Conservation (phyloP, 2,888 invertebrate species). For the Machimus rusticus region DNA sequence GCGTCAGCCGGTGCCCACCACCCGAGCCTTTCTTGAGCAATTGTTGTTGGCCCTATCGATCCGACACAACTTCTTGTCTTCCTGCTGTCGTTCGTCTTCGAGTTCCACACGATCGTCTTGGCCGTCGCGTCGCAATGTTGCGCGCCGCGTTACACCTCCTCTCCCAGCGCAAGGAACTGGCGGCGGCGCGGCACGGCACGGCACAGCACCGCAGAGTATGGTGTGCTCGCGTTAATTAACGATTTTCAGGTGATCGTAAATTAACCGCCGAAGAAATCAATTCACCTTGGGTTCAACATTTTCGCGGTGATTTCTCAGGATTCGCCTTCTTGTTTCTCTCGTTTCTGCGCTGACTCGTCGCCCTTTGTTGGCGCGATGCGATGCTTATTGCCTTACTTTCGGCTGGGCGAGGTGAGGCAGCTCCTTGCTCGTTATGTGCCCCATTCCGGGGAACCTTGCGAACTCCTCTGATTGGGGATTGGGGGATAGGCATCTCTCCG, state of each 20-base stretch:
- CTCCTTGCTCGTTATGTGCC: conserved; percentile 1
- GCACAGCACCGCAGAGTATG: conserved; percentile 7
- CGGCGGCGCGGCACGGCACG: too few species aligned
- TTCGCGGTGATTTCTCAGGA: conserved; percentile 44
- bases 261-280: conserved; percentile 47
- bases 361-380: neutral
- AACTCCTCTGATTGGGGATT: conserved; percentile 1
- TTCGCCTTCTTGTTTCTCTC: neutral
- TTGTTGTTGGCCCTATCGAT: conserved; percentile 33
- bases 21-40: neutral
- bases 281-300: conserved; percentile 47
- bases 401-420: neutral
- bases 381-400: neutral
- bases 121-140: neutral
- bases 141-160: conserved; percentile 39
- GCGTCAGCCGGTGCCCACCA: conserved; percentile 30
- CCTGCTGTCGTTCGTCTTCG: conserved; percentile 34
- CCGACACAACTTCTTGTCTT: conserved; percentile 39
- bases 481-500: neutral
- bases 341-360: neutral
- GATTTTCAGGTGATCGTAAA: conserved; percentile 48
- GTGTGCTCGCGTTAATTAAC: conserved; percentile 48
- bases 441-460: neutral
- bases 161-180: neutral
- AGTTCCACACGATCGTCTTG: neutral